Percentiles rank a stretch among this genome's conserved stretches.
Evolutionary conservation across 2,888 invertebrate genomes (phyloP).

Genomic region (Mellilla xanthometata): DNA sequence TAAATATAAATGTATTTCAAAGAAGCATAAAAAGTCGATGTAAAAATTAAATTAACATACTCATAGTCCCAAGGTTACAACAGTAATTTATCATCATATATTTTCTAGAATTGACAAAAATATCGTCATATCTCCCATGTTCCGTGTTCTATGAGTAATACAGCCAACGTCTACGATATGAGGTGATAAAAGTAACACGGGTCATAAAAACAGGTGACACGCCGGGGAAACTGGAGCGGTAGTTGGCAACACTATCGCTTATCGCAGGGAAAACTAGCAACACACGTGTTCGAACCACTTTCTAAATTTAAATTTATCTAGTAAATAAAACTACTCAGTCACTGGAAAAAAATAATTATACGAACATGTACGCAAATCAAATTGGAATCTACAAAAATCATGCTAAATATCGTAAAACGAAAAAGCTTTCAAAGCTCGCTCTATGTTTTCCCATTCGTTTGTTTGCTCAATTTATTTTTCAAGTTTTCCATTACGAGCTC

Average conservation of each 20-base stretch:
- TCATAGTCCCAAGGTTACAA: too few species aligned
- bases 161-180: slow-evolving; percentile 9
- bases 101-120: not conserved
- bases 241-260: slow-evolving; percentile 20
- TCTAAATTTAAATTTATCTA: too few species aligned
- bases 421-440: slow-evolving; percentile 1
- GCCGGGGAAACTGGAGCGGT: slow-evolving; percentile 17
- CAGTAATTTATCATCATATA: too few species aligned
- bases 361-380: too few species aligned
- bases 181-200: slow-evolving; percentile 23
- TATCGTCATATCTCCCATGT: slow-evolving; percentile 6
- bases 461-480: slow-evolving; percentile 19
- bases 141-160: slow-evolving; percentile 4
- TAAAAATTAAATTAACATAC: too few species aligned
- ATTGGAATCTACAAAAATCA: not conserved
- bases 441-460: slow-evolving; percentile 8
- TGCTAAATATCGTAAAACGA: slow-evolving; percentile 1
- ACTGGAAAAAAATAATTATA: too few species aligned
- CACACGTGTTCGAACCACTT: too few species aligned
- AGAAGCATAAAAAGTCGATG: too few species aligned
- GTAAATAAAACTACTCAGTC: too few species aligned
- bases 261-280: not conserved
- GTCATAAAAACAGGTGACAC: slow-evolving; percentile 18
- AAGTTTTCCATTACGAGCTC: slow-evolving; percentile 29
- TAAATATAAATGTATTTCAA: too few species aligned